A percentile compares a stretch with the other conserved stretches of the same genome.
Evolutionary conservation across 2,888 invertebrate species (phyloP).

Genomic region (Geotrupes spiniger): DNA sequence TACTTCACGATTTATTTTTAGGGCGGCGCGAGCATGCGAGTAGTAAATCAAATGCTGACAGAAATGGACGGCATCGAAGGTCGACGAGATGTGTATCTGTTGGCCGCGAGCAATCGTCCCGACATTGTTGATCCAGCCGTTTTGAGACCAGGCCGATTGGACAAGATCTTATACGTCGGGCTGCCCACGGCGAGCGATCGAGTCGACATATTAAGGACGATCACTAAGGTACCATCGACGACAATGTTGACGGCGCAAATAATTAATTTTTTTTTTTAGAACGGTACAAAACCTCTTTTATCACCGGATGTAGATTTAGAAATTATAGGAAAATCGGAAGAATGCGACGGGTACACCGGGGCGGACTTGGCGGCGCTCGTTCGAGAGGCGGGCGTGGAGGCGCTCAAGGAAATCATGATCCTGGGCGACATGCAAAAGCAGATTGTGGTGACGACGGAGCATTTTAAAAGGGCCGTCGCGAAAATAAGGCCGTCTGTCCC

Average conservation of each 20-base stretch:
- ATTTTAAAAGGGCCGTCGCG: constrained; percentile 73
- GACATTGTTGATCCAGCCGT: constrained; percentile 97
- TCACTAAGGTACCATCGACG: constrained; percentile 69
- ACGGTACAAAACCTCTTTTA: constrained; percentile 75
- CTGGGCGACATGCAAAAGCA: constrained; percentile 49
- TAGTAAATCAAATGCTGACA: constrained; percentile 95
- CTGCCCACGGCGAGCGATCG: constrained; percentile 79
- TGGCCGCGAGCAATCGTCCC: constrained; percentile 95
- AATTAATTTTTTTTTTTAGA: constrained; percentile 50
- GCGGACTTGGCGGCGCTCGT: constrained; percentile 92
- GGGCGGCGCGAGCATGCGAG: constrained; percentile 74
- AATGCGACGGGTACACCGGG: constrained; percentile 81
- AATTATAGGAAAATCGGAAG: constrained; percentile 63
- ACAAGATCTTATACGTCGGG: constrained; percentile 86
- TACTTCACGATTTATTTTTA: constrained; percentile 36
- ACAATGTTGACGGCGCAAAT: background rate
- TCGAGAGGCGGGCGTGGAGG: constrained; percentile 78
- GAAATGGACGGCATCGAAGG: constrained; percentile 98
- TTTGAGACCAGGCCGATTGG: constrained; percentile 82
- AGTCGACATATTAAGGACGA: constrained; percentile 80
- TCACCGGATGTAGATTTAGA: constrained; percentile 73
- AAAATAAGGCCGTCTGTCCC: constrained; percentile 87
- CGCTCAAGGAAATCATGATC: constrained; percentile 73
- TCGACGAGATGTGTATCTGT: constrained; percentile 87
- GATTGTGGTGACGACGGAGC: constrained; percentile 62